Evolutionary conservation across 2,797 vertebrate species (phyloP).

Genomic region (Euthynnus affinis): DNA sequence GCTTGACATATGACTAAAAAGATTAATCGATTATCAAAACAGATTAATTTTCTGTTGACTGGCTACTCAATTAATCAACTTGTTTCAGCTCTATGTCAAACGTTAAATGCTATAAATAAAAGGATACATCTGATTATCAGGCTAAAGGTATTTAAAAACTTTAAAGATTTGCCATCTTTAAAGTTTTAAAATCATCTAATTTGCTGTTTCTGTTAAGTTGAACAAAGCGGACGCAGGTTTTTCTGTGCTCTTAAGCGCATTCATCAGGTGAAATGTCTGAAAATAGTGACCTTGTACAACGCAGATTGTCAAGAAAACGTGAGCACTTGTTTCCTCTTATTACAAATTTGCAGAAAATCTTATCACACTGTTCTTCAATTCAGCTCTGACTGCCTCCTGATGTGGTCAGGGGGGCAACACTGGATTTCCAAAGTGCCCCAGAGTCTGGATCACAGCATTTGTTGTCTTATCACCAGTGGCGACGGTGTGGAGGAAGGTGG

Average conservation of each 20-base stretch:
- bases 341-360: background rate
- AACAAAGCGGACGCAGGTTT: background rate
- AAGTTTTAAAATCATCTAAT: too few species aligned
- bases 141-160: background rate
- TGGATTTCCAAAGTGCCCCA: background rate
- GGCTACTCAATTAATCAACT: background rate
- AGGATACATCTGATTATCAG: background rate
- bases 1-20: background rate
- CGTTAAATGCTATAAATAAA: background rate
- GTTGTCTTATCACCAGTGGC: slow-evolving; percentile 48
- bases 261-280: background rate
- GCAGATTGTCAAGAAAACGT: background rate
- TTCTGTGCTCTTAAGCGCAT: background rate
- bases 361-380: background rate
- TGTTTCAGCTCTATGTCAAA: too few species aligned
- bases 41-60: background rate
- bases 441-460: slow-evolving; percentile 33
- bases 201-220: background rate
- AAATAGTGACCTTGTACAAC: background rate
- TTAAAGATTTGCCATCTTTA: background rate
- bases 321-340: background rate
- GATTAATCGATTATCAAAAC: too few species aligned
- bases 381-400: background rate
- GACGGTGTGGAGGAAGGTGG: slow-evolving; percentile 36
- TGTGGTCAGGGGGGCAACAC: slow-evolving; percentile 18